A percentile compares a stretch with the other conserved stretches of the same genome.
These are phyloP conservation scores for Bufo bufo DNA, from an alignment of 2,113 vertebrate species.

Conservation along the genomic window DNA sequence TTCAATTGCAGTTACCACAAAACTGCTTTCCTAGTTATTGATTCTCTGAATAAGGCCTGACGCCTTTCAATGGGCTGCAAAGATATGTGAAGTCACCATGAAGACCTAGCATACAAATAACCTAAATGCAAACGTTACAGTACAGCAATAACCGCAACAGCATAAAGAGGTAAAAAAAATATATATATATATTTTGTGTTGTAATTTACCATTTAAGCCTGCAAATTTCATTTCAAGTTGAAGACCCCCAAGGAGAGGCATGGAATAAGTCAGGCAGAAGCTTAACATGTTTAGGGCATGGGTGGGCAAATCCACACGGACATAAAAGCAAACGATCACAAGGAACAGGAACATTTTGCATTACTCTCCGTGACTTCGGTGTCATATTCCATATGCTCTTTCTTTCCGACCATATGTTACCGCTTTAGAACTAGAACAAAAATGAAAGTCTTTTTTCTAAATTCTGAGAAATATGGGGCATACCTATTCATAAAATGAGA, in stretches of 20 bases:
- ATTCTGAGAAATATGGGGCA: no score
- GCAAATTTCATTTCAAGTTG: neutral
- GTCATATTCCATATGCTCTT: constrained; percentile 32
- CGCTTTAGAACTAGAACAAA: neutral
- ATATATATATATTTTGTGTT: neutral
- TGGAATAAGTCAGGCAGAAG: neutral
- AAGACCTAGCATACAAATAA: neutral
- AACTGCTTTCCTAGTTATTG: neutral
- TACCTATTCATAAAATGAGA: neutral
- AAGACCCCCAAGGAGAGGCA: constrained; percentile 8
- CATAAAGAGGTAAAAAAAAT: no score
- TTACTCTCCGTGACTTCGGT: constrained; percentile 23
- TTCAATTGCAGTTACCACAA: neutral
- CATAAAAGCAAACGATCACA: constrained; percentile 17
- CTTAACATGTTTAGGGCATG: constrained; percentile 23
- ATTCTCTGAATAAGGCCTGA: neutral
- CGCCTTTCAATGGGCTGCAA: neutral
- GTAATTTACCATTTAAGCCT: neutral
- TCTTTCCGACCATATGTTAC: constrained; percentile 22
- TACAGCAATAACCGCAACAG: neutral
- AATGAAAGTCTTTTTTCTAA: neutral
- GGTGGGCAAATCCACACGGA: constrained; percentile 19
- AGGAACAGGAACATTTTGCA: constrained; percentile 25
- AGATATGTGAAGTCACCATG: neutral
- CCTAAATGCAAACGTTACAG: neutral